Evolutionary conservation across 2,113 vertebrate species (phyloP).

Genomic region (Caloenas nicobarica): DNA sequence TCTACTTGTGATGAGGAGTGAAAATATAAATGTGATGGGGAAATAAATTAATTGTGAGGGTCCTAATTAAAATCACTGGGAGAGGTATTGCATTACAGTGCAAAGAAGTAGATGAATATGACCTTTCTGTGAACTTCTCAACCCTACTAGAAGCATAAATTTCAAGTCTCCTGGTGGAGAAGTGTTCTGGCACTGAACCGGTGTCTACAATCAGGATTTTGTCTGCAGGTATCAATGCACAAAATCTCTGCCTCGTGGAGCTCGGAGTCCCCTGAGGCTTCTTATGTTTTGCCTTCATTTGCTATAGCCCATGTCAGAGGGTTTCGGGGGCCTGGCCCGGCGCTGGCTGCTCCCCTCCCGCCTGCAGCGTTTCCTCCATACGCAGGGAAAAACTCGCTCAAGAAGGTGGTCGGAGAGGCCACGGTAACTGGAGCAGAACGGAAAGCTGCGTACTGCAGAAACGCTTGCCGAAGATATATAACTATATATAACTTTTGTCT

Average conservation of each 20-base stretch:
- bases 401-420: slow-evolving; percentile 39
- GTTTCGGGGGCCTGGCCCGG: slow-evolving; percentile 5
- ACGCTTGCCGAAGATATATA: neutral
- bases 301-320: slow-evolving; percentile 38
- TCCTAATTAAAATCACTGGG: slow-evolving; percentile 50
- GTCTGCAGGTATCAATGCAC: slow-evolving; percentile 65
- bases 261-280: slow-evolving; percentile 29
- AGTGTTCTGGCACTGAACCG: slow-evolving; percentile 61
- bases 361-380: neutral
- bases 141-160: slow-evolving; percentile 62
- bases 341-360: slow-evolving; percentile 5
- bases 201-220: slow-evolving; percentile 72
- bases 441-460: slow-evolving; percentile 6
- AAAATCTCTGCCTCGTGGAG: slow-evolving; percentile 59
- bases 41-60: slow-evolving; percentile 53
- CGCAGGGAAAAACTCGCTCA: neutral
- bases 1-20: neutral
- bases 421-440: neutral
- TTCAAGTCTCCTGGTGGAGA: slow-evolving; percentile 50
- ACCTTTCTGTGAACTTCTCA: slow-evolving; percentile 70
- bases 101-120: slow-evolving; percentile 47
- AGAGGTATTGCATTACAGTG: slow-evolving; percentile 55
- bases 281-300: slow-evolving; percentile 65
- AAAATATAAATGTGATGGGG: neutral
- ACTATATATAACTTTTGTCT: slow-evolving; percentile 20